Conservation (phyloP, 2,888 invertebrate species). For the Theretra japonica region DNA sequence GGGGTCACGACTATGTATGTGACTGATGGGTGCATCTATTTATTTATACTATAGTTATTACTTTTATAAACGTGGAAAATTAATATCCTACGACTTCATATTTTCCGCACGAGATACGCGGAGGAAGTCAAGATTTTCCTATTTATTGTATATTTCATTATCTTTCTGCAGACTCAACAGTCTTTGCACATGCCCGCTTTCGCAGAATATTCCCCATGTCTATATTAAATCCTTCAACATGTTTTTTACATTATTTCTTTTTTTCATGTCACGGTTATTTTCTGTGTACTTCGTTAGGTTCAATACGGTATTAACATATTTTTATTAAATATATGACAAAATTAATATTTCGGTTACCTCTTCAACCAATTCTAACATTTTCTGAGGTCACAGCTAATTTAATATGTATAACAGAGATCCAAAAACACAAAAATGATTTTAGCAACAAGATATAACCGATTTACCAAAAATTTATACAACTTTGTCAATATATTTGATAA, state of each 20-base stretch:
- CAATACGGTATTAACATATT: too few relatives aligned
- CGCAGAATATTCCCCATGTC: not conserved
- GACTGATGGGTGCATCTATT: too few relatives aligned
- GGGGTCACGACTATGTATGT: too few relatives aligned
- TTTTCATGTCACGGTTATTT: not conserved
- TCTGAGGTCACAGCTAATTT: too few relatives aligned
- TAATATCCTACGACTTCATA: not conserved
- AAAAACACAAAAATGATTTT: not conserved
- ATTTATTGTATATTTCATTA: constrained; percentile 1
- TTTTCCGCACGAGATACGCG: not conserved
- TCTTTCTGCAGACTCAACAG: not conserved
- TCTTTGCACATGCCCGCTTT: not conserved
- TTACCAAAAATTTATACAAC: not conserved
- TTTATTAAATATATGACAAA: too few relatives aligned
- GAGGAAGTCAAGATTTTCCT: not conserved
- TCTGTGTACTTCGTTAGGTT: not conserved
- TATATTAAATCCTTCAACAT: not conserved
- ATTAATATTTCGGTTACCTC: too few relatives aligned
- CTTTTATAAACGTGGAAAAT: too few relatives aligned
- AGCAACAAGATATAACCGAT: not conserved
- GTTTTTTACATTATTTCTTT: not conserved
- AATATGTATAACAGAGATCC: not conserved
- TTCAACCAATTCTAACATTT: too few relatives aligned
- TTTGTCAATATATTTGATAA: not conserved
- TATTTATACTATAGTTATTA: too few relatives aligned